Base-by-base conservation (phyloP, 2,113 vertebrate species). In the Spilogale gracilis region DNA sequence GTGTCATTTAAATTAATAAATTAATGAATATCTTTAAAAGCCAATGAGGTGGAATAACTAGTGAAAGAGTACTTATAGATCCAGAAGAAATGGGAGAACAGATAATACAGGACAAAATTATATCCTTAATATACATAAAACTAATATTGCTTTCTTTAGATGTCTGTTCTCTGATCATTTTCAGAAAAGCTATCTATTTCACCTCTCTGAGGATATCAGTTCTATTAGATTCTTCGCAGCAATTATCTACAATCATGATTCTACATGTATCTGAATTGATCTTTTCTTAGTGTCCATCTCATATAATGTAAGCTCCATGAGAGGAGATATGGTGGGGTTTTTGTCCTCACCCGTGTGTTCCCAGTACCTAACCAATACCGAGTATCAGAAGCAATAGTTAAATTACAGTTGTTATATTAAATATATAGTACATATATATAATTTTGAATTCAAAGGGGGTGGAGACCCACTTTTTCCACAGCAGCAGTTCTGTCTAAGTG, bases 301-400 rank as follows among this genome's bases (percentile, higher is more conserved):
- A 87, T 12, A 73, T 12, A 92, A 97, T 50, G 52, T 48, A 94
- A 79, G 18, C 4, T 83, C 32, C 20, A 2, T 4, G 18, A 60
- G 21, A 20, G 20, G n/a, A 18, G 6, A 80, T 30, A 30, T 16
- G 7, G 21, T 38, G 23, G 20, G 69, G n/a, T 43, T 73, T 79
- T 23, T 61, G 48, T 56, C 52, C 18, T 90, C 52, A 82, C 32
- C 45, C 78, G 27, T 58, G 20, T 52, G 78, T 67, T 74, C 43
- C 32, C 58, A 78, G 16, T 48, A 58, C 32, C 38, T 20, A 86
- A 52, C 43, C 4, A 95, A 67, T 21, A 95, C 5, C 11, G 14
- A 60, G 11, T 60, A 89, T 43, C 61, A 91, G 83, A 96, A 97
- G 61, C 25, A 63, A 27, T 65, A 61, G 20, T 82, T 83, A 52